phyloP scores from a whole-genome alignment of 2,797 vertebrate species.

The Pelobates cultripes region DNA sequence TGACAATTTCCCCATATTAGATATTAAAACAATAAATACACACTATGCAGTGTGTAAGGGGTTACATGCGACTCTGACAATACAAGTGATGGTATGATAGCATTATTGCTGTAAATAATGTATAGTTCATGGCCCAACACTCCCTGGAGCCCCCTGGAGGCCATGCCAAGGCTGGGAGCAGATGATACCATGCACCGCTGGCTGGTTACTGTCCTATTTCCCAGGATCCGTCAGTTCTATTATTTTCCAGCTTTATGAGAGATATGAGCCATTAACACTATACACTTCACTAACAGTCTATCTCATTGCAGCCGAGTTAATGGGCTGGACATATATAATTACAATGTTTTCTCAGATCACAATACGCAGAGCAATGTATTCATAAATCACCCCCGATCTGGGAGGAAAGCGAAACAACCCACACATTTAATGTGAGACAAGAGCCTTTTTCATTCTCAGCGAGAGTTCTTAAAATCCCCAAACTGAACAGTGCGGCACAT shows the following conservation, averaged over 20 bases:
- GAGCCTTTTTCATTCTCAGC: neutral
- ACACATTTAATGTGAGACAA: neutral
- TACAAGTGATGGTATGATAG: too few species aligned
- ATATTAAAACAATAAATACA: too few species aligned
- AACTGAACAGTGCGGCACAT: neutral
- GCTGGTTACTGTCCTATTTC: neutral
- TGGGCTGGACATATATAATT: conserved; percentile 26
- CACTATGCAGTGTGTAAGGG: too few species aligned
- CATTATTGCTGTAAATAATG: too few species aligned
- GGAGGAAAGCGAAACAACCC: neutral
- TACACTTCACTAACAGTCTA: neutral
- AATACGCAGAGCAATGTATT: neutral
- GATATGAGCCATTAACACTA: conserved; percentile 14
- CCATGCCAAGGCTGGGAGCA: too few species aligned
- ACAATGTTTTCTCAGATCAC: neutral
- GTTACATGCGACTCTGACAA: too few species aligned
- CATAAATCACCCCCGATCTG: conserved; percentile 11
- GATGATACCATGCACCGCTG: too few species aligned
- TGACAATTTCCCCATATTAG: too few species aligned
- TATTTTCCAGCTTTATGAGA: conserved; percentile 32
- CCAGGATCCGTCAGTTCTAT: neutral
- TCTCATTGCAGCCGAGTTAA: neutral
- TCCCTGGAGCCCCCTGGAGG: too few species aligned
- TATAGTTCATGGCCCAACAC: too few species aligned
- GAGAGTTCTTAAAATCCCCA: neutral